Base-by-base conservation (phyloP, 2,888 invertebrate genomes). In the Ophonus ardosiacus region DNA sequence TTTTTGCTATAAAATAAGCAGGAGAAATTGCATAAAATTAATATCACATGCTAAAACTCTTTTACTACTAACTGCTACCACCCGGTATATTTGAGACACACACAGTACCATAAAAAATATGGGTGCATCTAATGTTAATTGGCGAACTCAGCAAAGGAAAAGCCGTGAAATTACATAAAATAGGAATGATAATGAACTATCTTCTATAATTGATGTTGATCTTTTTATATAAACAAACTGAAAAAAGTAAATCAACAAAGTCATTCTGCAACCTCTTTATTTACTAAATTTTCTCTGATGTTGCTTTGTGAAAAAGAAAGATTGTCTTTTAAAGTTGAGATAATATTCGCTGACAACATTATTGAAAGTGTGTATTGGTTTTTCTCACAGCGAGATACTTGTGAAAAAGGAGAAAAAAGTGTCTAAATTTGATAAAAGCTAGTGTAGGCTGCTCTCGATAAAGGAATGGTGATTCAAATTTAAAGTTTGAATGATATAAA, bases 401-500 rank as follows among this genome's bases (percentile, higher is more conserved):
- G 24, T 63, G 63, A 17, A 18, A 7, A 21, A 5, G 13, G 43
- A 13, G 43, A 51, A 51, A 31, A 59, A 59, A 24, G 63, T 63
- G 21, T 63, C 10, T 13, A 63, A 63, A 63, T 63, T 63, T 63
- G 24, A 63, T 63, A 63, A 63, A 61, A 63, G 63, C 7, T 63
- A 63, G 63, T 63, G 18, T 15, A 15, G 59, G 18, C 18, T 61
- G 8, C 56, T 56, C 17, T 18, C 59, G 8, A 63, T 63, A 65
- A 65, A 38, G 10, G 31, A 10, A 65, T 38, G 65, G 38, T 68
- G 68, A 43, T 74, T 74, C 43, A 18, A 74, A 74, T 40, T 43
- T 74, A 43, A 74, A 74, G 71, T 74, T 74, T 40, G 18, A 74
- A 74, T 40, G 71, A 74, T 74, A 43, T 74, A 74, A 74, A 74